phyloP scores from a whole-genome alignment of 2,113 vertebrate species.

The Tautogolabrus adspersus region DNA sequence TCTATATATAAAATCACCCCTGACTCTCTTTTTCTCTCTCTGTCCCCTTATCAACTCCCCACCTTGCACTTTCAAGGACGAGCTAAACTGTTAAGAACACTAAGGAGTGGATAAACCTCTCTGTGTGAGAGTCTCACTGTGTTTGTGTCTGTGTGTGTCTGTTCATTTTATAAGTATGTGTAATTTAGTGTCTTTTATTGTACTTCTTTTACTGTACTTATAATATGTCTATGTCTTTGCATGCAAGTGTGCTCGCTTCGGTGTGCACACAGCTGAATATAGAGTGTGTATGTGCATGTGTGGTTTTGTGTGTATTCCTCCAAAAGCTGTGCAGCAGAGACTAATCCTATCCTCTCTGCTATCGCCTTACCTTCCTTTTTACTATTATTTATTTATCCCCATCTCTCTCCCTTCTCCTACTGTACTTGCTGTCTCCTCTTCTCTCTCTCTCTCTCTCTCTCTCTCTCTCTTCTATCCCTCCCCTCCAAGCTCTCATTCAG shows the following conservation, averaged over 20 bases:
- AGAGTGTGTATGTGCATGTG: constrained; percentile 30
- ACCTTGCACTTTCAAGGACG: constrained; percentile 79
- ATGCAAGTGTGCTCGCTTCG: background rate
- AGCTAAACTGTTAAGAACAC: constrained; percentile 74
- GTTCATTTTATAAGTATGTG: constrained; percentile 4
- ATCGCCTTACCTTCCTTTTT: constrained; percentile 65
- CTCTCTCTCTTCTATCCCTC: background rate
- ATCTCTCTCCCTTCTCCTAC: constrained; percentile 18
- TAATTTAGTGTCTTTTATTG: constrained; percentile 10
- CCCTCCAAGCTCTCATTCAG: background rate
- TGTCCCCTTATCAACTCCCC: constrained; percentile 71
- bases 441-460: background rate
- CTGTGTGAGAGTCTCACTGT: constrained; percentile 14
- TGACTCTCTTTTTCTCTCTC: constrained; percentile 43
- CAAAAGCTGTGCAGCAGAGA: constrained; percentile 57
- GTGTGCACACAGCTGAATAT: constrained; percentile 4
- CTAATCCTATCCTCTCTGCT: constrained; percentile 75
- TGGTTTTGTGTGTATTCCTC: constrained; percentile 38
- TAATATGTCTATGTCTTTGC: constrained; percentile 27
- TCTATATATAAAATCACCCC: constrained; percentile 46
- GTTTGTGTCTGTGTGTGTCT: background rate
- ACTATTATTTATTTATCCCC: constrained; percentile 70
- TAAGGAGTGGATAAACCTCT: constrained; percentile 47
- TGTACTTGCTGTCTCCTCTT: background rate
- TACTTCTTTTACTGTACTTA: constrained; percentile 19